A percentile compares a stretch with the other conserved stretches of the same genome.
phyloP scores from a whole-genome alignment of 2,113 vertebrate species.

The Arizona elegans region DNA sequence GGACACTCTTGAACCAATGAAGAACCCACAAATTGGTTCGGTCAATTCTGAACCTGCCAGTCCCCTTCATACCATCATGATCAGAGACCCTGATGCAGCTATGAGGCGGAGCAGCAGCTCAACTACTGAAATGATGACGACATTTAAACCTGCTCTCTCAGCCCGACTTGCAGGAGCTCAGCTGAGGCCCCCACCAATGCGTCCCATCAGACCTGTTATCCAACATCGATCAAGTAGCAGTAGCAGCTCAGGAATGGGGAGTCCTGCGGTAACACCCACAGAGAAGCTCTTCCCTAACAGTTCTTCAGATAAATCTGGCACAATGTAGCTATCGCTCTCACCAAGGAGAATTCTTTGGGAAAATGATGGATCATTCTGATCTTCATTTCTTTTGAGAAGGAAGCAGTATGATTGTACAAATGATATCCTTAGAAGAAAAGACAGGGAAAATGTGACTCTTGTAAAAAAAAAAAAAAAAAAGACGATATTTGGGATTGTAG shows the following conservation, averaged over 20 bases:
- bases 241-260: slow-evolving; percentile 91
- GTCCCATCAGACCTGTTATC: slow-evolving; percentile 78
- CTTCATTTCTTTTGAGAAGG: neutral
- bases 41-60: slow-evolving; percentile 89
- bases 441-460: neutral
- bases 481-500: neutral
- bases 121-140: slow-evolving; percentile 94
- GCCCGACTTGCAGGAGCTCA: slow-evolving; percentile 87
- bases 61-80: slow-evolving; percentile 94
- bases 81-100: slow-evolving; percentile 92
- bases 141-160: slow-evolving; percentile 90
- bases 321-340: slow-evolving; percentile 74
- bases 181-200: slow-evolving; percentile 85
- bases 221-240: slow-evolving; percentile 95
- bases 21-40: slow-evolving; percentile 76
- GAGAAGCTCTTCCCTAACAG: slow-evolving; percentile 91
- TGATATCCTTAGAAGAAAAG: neutral
- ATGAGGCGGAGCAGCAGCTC: slow-evolving; percentile 94
- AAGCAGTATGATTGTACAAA: neutral
- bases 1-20: slow-evolving; percentile 95
- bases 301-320: slow-evolving; percentile 85
- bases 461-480: neutral
- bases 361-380: neutral
- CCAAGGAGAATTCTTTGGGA: rapidly evolving
- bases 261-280: slow-evolving; percentile 91